Base-by-base conservation (phyloP, 2,113 vertebrate genomes). In the Oceanites oceanicus region DNA sequence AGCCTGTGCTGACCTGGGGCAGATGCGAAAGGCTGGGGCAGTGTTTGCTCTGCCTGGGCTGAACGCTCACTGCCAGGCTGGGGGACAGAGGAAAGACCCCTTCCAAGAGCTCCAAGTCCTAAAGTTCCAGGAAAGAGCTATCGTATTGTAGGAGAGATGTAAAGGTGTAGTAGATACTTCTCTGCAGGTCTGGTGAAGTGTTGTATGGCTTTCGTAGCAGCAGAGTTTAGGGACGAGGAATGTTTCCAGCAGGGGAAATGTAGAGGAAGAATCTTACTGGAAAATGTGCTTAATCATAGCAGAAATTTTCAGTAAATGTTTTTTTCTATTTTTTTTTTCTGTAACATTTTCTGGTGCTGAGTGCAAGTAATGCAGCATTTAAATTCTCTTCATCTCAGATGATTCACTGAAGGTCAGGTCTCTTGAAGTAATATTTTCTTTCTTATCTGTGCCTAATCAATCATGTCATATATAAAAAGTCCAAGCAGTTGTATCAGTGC, bases 361-460 rank as follows among this genome's bases (percentile, higher is more conserved):
- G 78, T 90, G 47, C 34, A 93, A 88, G 72, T 92, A 89, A 90
- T 49, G 44, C 68, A 90, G 71, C 87, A 90, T 84, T 95, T 94
- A 96, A 96, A 94, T 92, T 95, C 67, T 86, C 85, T 81, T 96
- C 36, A 68, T 92, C 72, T 88, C 4, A 4, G 50, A 90, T 95
- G 90, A 95, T 96, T 90, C 92, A 94, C 90, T 88, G 93, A 96
- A 96, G 96, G 94, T 95, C 95, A 90, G 65, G 73, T 77, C 87
- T 86, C 63, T 61, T 88, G 47, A 92, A 96, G 92, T 88, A 93
- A 84, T 92, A 91, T 95, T 96, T 96, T 94, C 78, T 81, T 79
- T 91, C 91, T 95, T 94, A 96, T 91, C 93, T 92, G 55, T 61
- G 89, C 52, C 67, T 88, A 87, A 97, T 96, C 96, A 97, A 92